Evolutionary conservation across 2,888 invertebrate genomes (phyloP).

Genomic region (Polydesmus complanatus): DNA sequence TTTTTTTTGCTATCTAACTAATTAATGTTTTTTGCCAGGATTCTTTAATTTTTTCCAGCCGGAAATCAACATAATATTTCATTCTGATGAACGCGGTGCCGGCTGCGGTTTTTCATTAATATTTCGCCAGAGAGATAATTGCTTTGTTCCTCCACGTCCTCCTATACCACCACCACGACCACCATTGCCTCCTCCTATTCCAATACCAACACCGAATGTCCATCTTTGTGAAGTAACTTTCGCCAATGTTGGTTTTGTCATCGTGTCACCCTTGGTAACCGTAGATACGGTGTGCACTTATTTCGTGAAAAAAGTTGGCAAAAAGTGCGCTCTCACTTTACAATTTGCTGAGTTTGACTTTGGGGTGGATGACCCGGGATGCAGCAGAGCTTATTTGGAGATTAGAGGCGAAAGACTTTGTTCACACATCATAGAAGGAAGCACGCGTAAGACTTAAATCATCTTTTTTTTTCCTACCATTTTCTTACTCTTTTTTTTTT

Average conservation of each 20-base stretch:
- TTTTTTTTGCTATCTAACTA: no score
- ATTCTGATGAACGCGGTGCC: no score
- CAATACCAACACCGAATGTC: neutral
- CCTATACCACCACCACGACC: neutral
- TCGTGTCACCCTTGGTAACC: no score
- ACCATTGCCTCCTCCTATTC: neutral
- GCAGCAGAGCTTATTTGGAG: neutral
- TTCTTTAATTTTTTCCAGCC: no score
- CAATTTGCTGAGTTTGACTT: neutral
- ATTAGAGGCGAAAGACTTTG: neutral
- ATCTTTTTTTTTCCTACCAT: no score
- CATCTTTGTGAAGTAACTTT: neutral
- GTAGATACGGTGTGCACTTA: neutral
- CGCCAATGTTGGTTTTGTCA: neutral
- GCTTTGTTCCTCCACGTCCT: no score
- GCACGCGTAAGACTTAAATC: neutral
- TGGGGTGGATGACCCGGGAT: neutral
- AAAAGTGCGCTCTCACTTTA: neutral
- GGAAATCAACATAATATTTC: no score
- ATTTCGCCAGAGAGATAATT: no score
- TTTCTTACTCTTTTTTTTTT: neutral
- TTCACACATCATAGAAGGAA: neutral
- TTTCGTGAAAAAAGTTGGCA: neutral
- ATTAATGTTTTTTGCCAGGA: no score
- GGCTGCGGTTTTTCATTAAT: no score